A percentile compares a stretch with the other conserved stretches of the same genome.
phyloP scores from a whole-genome alignment of 2,888 invertebrate genomes.

The Ischnura elegans region DNA sequence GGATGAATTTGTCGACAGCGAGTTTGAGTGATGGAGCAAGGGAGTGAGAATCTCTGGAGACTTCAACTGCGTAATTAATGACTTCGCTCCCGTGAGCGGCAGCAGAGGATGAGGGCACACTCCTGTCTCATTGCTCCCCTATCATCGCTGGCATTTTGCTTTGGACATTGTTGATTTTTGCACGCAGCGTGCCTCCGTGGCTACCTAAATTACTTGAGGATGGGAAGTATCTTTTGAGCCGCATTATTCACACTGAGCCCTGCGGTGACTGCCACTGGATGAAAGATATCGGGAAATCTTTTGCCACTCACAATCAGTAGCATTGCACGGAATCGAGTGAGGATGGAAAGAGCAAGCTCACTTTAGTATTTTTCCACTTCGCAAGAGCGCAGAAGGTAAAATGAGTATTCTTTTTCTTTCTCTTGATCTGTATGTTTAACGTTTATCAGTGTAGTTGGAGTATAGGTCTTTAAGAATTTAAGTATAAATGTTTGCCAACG shows the following conservation, averaged over 20 bases:
- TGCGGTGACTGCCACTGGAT: not conserved
- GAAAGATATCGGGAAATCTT: not conserved
- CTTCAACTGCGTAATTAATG: not conserved
- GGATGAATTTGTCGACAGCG: not conserved
- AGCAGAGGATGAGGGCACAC: not conserved
- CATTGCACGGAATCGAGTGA: too few species aligned
- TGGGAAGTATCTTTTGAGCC: not conserved
- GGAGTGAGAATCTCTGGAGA: not conserved
- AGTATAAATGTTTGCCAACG: too few species aligned
- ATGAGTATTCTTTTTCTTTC: too few species aligned
- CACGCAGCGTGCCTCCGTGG: not conserved
- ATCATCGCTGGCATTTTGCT: not conserved
- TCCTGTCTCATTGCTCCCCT: not conserved
- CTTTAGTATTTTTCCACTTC: too few species aligned
- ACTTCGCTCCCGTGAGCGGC: not conserved
- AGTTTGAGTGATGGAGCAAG: not conserved
- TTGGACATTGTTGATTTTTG: not conserved
- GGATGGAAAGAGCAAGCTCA: too few species aligned
- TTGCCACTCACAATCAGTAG: too few species aligned
- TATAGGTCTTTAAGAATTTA: too few species aligned
- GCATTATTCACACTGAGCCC: not conserved
- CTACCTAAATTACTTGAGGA: not conserved
- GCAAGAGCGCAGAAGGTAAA: too few species aligned
- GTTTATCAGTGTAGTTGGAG: too few species aligned
- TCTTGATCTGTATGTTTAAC: too few species aligned